phyloP scores from a whole-genome alignment of 2,113 vertebrate genomes.

The Chaetodon trifascialis region DNA sequence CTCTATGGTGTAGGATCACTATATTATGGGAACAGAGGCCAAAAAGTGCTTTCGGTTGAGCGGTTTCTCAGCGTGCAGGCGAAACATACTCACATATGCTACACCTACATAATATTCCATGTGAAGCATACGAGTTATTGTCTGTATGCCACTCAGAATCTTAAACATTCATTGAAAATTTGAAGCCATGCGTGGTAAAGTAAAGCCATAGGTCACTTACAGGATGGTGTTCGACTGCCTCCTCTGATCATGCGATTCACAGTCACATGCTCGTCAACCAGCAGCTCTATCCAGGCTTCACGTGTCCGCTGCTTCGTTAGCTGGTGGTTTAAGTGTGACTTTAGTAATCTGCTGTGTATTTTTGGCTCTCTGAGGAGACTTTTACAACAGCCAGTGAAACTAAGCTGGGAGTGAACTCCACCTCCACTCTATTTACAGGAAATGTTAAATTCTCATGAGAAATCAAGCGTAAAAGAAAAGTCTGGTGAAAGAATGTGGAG shows the following conservation, averaged over 20 bases:
- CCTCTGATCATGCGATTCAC: neutral
- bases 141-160: neutral
- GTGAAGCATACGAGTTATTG: slow-evolving; percentile 1
- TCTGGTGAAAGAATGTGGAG: neutral
- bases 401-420: slow-evolving; percentile 8
- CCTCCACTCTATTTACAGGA: neutral
- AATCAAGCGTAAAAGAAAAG: slow-evolving; percentile 7
- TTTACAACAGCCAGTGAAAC: neutral
- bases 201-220: neutral
- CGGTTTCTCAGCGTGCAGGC: slow-evolving; percentile 45
- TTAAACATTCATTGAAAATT: slow-evolving; percentile 12
- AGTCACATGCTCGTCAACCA: slow-evolving; percentile 44
- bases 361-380: slow-evolving; percentile 46
- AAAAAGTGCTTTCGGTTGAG: slow-evolving; percentile 47
- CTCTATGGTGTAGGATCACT: slow-evolving; percentile 51
- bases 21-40: slow-evolving; percentile 51
- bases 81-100: slow-evolving; percentile 43
- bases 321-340: slow-evolving; percentile 38
- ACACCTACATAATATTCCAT: slow-evolving; percentile 15
- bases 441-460: neutral
- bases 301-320: slow-evolving; percentile 43
- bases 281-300: slow-evolving; percentile 27
- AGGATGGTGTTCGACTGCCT: neutral
- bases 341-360: slow-evolving; percentile 77
- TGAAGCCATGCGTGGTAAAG: neutral